These are phyloP conservation scores for Ctenodactylus gundi DNA, from an alignment of 2,113 vertebrate genomes.

Conservation along the genomic window DNA sequence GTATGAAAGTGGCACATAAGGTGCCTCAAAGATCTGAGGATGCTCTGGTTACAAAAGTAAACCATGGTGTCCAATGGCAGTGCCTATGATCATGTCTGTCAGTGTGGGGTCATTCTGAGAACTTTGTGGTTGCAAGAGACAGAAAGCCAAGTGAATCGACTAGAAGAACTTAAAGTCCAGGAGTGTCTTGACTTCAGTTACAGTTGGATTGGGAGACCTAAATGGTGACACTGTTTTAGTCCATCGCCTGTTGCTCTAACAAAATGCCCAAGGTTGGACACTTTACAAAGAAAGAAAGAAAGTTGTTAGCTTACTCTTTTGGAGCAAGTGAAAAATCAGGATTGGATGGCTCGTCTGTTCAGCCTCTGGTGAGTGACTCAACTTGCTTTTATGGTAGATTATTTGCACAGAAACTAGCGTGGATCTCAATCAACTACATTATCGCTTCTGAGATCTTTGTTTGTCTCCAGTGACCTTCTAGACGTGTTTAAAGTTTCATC, in stretches of 20 bases:
- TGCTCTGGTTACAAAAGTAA: not conserved
- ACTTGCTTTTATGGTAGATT: too few relatives aligned
- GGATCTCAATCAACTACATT: too few relatives aligned
- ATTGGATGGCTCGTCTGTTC: not conserved
- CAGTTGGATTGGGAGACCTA: not conserved
- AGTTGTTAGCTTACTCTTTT: not conserved
- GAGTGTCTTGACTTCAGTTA: not conserved
- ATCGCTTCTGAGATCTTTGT: not conserved
- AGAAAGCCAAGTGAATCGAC: not conserved
- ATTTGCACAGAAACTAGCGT: not conserved
- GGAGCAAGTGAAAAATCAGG: not conserved
- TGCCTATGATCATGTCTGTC: not conserved
- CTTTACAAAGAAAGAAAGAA: not conserved
- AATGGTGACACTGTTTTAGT: accelerated
- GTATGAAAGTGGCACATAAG: not conserved
- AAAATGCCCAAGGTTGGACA: not conserved
- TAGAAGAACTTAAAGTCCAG: not conserved
- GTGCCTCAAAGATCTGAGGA: not conserved
- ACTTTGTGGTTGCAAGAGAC: not conserved
- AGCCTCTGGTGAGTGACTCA: not conserved
- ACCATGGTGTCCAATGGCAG: not conserved
- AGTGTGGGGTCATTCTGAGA: not conserved
- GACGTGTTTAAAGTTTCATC: not conserved
- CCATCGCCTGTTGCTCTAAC: not conserved
- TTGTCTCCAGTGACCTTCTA: not conserved